Conservation (phyloP, 2,888 invertebrate species). For the Calliopum simillimum region DNA sequence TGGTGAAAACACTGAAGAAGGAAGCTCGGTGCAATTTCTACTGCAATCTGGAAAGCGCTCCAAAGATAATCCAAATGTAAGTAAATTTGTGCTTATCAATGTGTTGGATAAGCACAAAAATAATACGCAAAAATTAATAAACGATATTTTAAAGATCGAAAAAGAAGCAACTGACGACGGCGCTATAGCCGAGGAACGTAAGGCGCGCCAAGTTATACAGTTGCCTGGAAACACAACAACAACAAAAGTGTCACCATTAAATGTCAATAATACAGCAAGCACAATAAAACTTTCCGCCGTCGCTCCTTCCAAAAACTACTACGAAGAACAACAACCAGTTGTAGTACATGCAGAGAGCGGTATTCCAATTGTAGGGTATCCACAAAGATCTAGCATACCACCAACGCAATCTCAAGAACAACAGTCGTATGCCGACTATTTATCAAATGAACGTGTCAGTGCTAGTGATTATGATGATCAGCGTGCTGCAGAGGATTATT, state of each 20-base stretch:
- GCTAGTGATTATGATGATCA: slow-evolving; percentile 14
- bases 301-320: slow-evolving; percentile 40
- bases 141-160: too few species aligned
- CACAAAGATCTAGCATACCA: slow-evolving; percentile 35
- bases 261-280: neutral
- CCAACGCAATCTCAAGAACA: slow-evolving; percentile 39
- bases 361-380: neutral
- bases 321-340: slow-evolving; percentile 48
- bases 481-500: slow-evolving; percentile 20
- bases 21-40: neutral
- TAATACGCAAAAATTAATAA: too few species aligned
- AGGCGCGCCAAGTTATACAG: slow-evolving; percentile 18
- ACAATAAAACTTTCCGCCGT: neutral
- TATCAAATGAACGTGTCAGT: slow-evolving; percentile 4
- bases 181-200: slow-evolving; percentile 17
- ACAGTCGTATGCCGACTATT: slow-evolving; percentile 21
- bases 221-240: neutral
- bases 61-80: neutral
- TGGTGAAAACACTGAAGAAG: neutral
- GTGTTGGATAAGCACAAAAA: too few species aligned
- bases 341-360: slow-evolving; percentile 45
- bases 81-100: too few species aligned
- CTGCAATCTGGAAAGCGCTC: neutral
- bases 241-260: neutral
- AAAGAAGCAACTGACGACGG: neutral